Percentiles rank a stretch among this genome's conserved stretches.
Evolutionary conservation across 2,888 invertebrate genomes (phyloP).

Genomic region (Watsonalla binaria): DNA sequence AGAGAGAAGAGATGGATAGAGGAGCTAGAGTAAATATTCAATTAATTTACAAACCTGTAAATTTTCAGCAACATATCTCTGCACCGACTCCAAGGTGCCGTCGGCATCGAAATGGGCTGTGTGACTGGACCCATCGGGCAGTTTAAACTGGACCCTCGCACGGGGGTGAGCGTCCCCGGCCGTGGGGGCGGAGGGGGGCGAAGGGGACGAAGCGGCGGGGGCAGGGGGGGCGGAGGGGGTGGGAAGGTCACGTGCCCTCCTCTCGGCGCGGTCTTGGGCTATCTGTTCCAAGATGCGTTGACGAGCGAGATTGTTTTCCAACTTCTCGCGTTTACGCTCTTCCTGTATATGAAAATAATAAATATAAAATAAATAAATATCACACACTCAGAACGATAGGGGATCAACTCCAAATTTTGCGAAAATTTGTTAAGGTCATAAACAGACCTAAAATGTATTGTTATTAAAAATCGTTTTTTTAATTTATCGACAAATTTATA

Average conservation of each 20-base stretch:
- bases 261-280: constrained; percentile 88
- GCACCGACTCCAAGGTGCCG: constrained; percentile 80
- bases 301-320: constrained; percentile 85
- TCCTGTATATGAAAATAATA: constrained; percentile 53
- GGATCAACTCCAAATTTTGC: too few relatives aligned
- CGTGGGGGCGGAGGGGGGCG: constrained; percentile 22
- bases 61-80: constrained; percentile 73
- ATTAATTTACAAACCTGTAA: constrained; percentile 44
- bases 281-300: constrained; percentile 91
- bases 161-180: constrained; percentile 39
- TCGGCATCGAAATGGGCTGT: constrained; percentile 85
- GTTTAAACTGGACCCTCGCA: constrained; percentile 89
- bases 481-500: too few relatives aligned
- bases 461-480: too few relatives aligned
- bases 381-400: too few relatives aligned
- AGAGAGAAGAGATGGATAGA: too few relatives aligned
- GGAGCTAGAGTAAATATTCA: neutral
- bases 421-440: too few relatives aligned
- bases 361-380: too few relatives aligned
- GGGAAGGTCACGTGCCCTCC: constrained; percentile 61
- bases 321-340: constrained; percentile 86
- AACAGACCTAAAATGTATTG: too few relatives aligned
- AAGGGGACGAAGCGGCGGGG: constrained; percentile 9
- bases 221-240: constrained; percentile 13
- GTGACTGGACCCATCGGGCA: constrained; percentile 88